phyloP scores from a whole-genome alignment of 2,888 invertebrate genomes.

The Alsophila aescularia region DNA sequence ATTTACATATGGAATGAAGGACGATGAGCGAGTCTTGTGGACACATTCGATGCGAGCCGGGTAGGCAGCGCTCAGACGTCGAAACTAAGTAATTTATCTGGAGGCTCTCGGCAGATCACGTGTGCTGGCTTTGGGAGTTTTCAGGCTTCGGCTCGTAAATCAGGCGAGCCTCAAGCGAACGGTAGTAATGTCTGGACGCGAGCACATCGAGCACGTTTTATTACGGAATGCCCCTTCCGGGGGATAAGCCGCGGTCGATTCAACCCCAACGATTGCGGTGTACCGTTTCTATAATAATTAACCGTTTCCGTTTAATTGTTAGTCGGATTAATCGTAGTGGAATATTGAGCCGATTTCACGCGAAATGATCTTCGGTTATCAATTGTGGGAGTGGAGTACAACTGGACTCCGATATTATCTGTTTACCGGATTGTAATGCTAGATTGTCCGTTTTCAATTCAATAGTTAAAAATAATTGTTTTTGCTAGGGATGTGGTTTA shows the following conservation, averaged over 20 bases:
- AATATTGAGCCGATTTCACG: constrained; percentile 10
- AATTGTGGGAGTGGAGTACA: neutral
- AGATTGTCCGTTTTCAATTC: neutral
- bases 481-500: neutral
- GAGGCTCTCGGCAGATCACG: constrained; percentile 41
- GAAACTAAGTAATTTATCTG: constrained; percentile 56
- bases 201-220: constrained; percentile 50
- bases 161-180: constrained; percentile 46
- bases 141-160: constrained; percentile 50
- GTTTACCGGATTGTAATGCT: constrained; percentile 1
- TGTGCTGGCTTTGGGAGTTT: constrained; percentile 49
- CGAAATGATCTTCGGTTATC: constrained; percentile 1
- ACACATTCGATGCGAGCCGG: constrained; percentile 29
- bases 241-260: constrained; percentile 30
- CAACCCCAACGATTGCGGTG: constrained; percentile 24
- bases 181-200: constrained; percentile 49
- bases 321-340: constrained; percentile 24
- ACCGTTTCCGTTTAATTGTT: constrained; percentile 40
- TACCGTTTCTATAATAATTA: constrained; percentile 32
- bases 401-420: neutral
- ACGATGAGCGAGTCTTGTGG: constrained; percentile 24
- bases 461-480: neutral
- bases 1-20: constrained; percentile 30
- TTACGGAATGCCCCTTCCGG: constrained; percentile 42
- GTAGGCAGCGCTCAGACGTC: constrained; percentile 43